phyloP scores from a whole-genome alignment of 2,797 vertebrate species.

The Tenualosa thibaudeaui region DNA sequence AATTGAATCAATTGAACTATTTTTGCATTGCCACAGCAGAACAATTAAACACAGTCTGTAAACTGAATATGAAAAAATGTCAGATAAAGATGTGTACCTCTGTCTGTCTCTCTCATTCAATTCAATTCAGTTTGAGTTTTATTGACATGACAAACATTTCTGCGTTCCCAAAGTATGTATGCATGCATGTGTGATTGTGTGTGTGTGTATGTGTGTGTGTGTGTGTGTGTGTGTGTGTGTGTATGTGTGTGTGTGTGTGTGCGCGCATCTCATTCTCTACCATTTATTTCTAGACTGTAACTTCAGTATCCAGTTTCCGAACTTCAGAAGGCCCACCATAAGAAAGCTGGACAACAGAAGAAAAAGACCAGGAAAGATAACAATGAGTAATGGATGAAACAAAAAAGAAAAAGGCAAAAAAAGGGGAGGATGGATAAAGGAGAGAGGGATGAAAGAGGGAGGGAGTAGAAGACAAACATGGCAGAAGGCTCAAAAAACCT shows the following conservation, averaged over 20 bases:
- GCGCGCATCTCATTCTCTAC: not conserved
- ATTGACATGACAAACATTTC: too few relatives aligned
- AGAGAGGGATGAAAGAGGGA: slow-evolving; percentile 40
- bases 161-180: not conserved
- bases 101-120: too few relatives aligned
- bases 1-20: too few relatives aligned
- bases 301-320: not conserved
- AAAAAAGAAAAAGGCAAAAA: slow-evolving; percentile 7
- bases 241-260: not conserved
- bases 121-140: too few relatives aligned
- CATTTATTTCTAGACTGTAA: not conserved
- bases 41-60: too few relatives aligned
- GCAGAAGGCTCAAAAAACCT: slow-evolving; percentile 62
- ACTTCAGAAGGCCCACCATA: not conserved
- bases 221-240: slow-evolving; percentile 37
- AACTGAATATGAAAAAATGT: too few relatives aligned
- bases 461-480: slow-evolving; percentile 63
- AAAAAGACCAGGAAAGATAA: slow-evolving; percentile 27
- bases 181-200: slow-evolving; percentile 24
- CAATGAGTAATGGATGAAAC: not conserved
- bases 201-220: slow-evolving; percentile 22
- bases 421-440: slow-evolving; percentile 12
- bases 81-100: too few relatives aligned
- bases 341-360: not conserved
- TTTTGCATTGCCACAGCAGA: too few relatives aligned